Evolutionary conservation across 2,888 invertebrate species (phyloP).

Genomic region (Patella pellucida): DNA sequence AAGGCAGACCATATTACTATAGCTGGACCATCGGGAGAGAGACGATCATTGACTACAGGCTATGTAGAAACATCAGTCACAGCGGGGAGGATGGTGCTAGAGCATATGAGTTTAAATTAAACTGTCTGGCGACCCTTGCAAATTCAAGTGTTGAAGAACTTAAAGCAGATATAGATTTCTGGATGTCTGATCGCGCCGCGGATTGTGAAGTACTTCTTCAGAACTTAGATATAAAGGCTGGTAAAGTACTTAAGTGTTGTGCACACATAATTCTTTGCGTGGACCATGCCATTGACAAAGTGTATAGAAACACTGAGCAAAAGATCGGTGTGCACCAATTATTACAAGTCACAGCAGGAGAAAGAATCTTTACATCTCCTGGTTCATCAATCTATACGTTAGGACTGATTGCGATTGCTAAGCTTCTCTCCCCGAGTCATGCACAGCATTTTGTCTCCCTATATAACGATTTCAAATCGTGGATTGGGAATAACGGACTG

Average conservation of each 20-base stretch:
- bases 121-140: neutral
- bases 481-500: no score
- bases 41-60: neutral
- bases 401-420: no score
- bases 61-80: conserved; percentile 4
- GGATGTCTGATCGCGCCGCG: neutral
- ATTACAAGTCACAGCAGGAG: no score
- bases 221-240: neutral
- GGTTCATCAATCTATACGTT: no score
- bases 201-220: neutral
- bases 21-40: neutral
- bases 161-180: neutral
- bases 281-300: neutral
- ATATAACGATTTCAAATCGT: no score
- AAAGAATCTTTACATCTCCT: no score
- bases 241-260: neutral
- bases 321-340: no score
- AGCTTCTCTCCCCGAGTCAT: no score
- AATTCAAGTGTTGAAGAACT: neutral
- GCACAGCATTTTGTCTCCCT: no score
- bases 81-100: neutral
- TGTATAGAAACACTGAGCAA: neutral
- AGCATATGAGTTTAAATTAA: neutral
- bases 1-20: neutral
- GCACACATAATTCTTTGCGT: neutral